These are phyloP conservation scores for Parauchenoglanis punctatus DNA, from an alignment of 2,797 vertebrate species.

Conservation along the genomic window DNA sequence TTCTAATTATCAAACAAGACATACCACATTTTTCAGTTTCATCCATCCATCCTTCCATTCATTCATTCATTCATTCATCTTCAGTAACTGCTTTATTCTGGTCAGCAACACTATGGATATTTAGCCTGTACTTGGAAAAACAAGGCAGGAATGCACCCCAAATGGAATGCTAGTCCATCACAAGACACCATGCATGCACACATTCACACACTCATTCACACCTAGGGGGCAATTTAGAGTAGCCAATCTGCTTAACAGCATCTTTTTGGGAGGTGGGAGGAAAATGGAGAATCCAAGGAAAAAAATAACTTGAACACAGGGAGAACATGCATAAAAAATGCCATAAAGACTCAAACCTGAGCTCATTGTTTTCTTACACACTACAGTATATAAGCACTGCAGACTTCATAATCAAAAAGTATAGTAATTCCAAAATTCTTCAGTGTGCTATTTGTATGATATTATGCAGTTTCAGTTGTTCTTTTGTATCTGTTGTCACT, in stretches of 20 bases:
- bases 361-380: not conserved
- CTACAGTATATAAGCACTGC: not conserved
- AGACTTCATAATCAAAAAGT: not conserved
- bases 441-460: not conserved
- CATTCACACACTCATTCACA: not conserved
- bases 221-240: not conserved
- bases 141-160: not conserved
- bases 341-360: not conserved
- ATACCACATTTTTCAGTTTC: not conserved
- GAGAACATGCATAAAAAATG: not conserved
- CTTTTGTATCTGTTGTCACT: conserved; percentile 34
- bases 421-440: not conserved
- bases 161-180: not conserved
- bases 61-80: not conserved
- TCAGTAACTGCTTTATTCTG: not conserved
- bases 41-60: not conserved
- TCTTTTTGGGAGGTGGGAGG: not conserved
- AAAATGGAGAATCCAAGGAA: not conserved
- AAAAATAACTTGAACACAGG: not conserved
- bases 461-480: conserved; percentile 1
- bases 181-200: not conserved
- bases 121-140: not conserved
- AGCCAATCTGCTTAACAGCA: not conserved
- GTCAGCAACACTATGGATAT: not conserved
- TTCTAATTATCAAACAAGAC: not conserved